phyloP scores from a whole-genome alignment of 2,888 invertebrate species.

The Rhingia rostrata region DNA sequence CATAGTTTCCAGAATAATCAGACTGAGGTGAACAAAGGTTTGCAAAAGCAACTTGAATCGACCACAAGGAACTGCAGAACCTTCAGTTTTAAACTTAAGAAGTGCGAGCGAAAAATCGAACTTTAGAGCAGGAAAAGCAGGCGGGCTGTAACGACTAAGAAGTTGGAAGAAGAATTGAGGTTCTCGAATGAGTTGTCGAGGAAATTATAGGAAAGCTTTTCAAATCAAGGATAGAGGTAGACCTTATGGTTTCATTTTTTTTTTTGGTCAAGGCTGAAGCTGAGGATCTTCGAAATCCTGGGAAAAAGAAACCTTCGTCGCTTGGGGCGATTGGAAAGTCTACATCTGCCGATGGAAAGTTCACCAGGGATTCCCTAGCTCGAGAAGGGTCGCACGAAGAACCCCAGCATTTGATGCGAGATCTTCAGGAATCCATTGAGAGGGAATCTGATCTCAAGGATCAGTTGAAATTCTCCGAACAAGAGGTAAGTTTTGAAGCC shows the following conservation, averaged over 20 bases:
- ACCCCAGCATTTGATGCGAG: conserved; percentile 91
- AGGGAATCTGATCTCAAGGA: conserved; percentile 96
- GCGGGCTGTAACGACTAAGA: conserved; percentile 87
- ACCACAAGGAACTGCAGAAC: conserved; percentile 99
- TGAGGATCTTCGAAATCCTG: conserved; percentile 80
- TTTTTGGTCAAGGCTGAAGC: conserved; percentile 79
- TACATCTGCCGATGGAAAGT: conserved; percentile 87
- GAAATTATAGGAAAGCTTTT: conserved; percentile 85
- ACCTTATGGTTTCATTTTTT: background rate
- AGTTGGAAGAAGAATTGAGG: conserved; percentile 93
- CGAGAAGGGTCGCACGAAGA: conserved; percentile 92
- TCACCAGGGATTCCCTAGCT: conserved; percentile 89
- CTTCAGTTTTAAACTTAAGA: conserved; percentile 97
- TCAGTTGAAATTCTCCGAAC: conserved; percentile 95
- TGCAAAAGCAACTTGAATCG: conserved; percentile 97
- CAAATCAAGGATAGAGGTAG: background rate
- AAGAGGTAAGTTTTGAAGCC: conserved; percentile 87
- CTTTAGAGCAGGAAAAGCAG: conserved; percentile 92
- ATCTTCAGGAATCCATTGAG: conserved; percentile 95
- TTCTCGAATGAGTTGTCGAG: conserved; percentile 90
- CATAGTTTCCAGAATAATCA: conserved; percentile 98
- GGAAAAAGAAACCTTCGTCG: conserved; percentile 85
- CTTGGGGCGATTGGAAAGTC: conserved; percentile 85
- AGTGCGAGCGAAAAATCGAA: conserved; percentile 95
- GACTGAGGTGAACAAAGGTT: conserved; percentile 96